Evolutionary conservation across 2,797 vertebrate genomes (phyloP), one percentile per base, ranked within the genome.

Genomic region (Rhynchonycteris naso): DNA sequence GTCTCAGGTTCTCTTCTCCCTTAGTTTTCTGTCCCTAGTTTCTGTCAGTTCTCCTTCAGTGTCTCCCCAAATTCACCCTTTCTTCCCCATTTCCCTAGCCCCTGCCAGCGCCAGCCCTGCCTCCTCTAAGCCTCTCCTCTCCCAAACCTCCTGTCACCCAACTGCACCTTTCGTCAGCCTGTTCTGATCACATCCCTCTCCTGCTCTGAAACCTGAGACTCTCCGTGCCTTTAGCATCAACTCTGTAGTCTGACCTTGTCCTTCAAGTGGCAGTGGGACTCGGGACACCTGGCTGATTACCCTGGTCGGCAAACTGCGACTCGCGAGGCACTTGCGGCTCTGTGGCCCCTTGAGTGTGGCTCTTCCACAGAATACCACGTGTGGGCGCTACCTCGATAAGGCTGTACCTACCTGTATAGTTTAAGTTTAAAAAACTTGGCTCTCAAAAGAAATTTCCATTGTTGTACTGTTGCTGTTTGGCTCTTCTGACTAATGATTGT

Each of bases 61-160:
- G 63, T 93, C 38, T 65, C 74, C 47, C 58, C 72, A 72, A 3
- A 21, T 38, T 61, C 19, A 12, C 66, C 76, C n/a, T 90, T 76
- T 75, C 71, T 83, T 63, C 43, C 72, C 68, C 33, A 33, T 71
- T 86, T 90, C n/a, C 61, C 50, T 30, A 58, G 28, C 59, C 52
- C 22, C 65, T 19, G 54, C 54, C 65, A 35, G 71, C 38, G 26
- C 59, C 66, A 33, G 52, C 81, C 28, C 2, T 71, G 10, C 47
- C 79, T 63, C 16, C 19, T 56, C 58, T 56, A 18, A 15, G 21
- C 24, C 12, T 4, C 16, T 59, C 26, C 50, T 83, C 68, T 85
- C 59, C 19, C 12, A 88, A 26, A 21, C 43, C 10, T 2, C 54
- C 86, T 80, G 0, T 33, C 63, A 22, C 50, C 18, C 8, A 74